phyloP scores from a whole-genome alignment of 2,888 invertebrate species.

The Andrena fulva region DNA sequence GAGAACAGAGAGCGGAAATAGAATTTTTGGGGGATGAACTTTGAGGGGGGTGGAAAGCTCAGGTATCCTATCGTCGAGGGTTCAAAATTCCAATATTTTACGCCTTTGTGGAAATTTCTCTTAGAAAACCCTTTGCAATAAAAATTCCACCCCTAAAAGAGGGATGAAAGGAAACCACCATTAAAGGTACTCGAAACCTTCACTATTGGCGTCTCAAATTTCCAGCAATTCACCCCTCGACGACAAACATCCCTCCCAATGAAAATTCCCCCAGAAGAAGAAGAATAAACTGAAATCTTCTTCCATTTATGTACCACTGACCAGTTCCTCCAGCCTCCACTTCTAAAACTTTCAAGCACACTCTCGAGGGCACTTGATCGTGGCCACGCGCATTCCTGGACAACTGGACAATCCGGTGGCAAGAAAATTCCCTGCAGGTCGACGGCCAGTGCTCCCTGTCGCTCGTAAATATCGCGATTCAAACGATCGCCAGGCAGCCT shows the following conservation, averaged over 20 bases:
- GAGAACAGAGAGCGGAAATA: no score
- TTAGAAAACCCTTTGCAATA: no score
- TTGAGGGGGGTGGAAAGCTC: no score
- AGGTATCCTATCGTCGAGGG: no score
- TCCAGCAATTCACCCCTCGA: neutral
- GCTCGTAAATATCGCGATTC: conserved; percentile 76
- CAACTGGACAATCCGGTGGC: neutral
- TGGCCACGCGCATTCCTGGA: neutral
- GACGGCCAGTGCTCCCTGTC: conserved; percentile 17
- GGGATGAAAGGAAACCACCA: no score
- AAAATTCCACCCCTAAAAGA: no score
- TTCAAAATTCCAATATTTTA: no score
- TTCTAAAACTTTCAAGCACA: neutral
- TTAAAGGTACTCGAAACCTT: neutral
- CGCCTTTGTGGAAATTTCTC: no score
- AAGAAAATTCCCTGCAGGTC: conserved; percentile 16
- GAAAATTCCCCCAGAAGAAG: no score
- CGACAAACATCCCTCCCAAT: no score
- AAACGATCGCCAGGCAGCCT: conserved; percentile 61
- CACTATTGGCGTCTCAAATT: neutral
- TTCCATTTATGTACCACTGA: no score
- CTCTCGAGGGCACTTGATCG: neutral
- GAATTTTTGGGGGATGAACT: no score
- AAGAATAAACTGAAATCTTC: neutral
- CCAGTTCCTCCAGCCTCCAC: neutral